These are phyloP conservation scores for Andrena dorsata DNA, from an alignment of 2,888 invertebrate genomes.

Conservation along the genomic window DNA sequence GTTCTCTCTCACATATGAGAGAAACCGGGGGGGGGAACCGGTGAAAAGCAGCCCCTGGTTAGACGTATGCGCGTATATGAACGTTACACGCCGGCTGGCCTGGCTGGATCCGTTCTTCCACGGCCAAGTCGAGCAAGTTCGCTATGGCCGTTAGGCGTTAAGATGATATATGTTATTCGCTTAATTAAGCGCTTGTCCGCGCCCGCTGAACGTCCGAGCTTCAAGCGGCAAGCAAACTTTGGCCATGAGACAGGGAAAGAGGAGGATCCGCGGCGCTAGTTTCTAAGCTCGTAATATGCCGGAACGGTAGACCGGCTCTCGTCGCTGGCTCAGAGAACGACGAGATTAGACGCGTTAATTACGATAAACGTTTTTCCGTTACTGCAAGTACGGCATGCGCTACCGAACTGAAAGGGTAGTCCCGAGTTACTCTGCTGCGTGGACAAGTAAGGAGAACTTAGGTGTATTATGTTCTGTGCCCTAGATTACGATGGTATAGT, in stretches of 20 bases:
- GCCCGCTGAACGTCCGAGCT: slow-evolving; percentile 71
- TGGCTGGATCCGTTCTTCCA: slow-evolving; percentile 27
- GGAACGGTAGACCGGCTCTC: background rate
- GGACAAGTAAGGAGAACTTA: too few relatives aligned
- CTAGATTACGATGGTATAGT: too few relatives aligned
- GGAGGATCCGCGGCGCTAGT: slow-evolving; percentile 42
- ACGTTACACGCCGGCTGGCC: slow-evolving; percentile 15
- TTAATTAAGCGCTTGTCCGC: slow-evolving; percentile 83
- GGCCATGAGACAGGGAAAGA: slow-evolving; percentile 20
- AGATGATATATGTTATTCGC: slow-evolving; percentile 82
- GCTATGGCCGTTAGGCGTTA: slow-evolving; percentile 73
- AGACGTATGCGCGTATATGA: slow-evolving; percentile 33
- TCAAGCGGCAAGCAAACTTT: slow-evolving; percentile 73
- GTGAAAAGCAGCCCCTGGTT: slow-evolving; percentile 57
- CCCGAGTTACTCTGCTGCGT: slow-evolving; percentile 2
- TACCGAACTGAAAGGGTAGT: background rate
- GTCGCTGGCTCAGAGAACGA: slow-evolving; percentile 3
- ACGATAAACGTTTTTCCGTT: slow-evolving; percentile 43
- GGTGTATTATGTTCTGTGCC: too few relatives aligned
- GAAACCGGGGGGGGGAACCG: slow-evolving; percentile 34
- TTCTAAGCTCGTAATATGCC: slow-evolving; percentile 51
- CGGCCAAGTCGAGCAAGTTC: slow-evolving; percentile 54
- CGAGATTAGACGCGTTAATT: slow-evolving; percentile 49
- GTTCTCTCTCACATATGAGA: slow-evolving; percentile 39
- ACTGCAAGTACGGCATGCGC: background rate